Evolutionary conservation across 2,888 invertebrate species (phyloP), one percentile per base, ranked within the genome.

Genomic region (Caradrina kadenii): DNA sequence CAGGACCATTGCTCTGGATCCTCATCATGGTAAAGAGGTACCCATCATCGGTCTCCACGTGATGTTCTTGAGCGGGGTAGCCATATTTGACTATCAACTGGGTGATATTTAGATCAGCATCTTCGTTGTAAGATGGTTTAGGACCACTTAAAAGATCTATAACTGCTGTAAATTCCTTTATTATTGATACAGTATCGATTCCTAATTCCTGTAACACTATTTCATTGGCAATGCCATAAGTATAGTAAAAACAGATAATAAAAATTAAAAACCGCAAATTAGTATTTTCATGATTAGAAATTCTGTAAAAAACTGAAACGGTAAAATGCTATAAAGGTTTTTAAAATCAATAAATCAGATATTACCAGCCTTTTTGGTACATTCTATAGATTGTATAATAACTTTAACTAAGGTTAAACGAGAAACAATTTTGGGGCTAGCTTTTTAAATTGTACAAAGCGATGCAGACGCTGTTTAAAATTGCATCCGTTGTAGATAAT

Each of bases 1-100:
- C 97, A 4, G 81, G 69, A 5, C 87, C 81, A 1, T 56, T 80
- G 0, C 54, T 68, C 17, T 66, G 60, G 11, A 88, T 81, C 10
- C 86, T 64, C 19, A 68, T 31, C 49, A 88, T 13, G 0, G 55
- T 64, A 13, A 88, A 67, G 11, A 73, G 45, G 42, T 88, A 88
- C 13, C 85, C 87, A 50, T 88, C 88, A 10, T 73, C 54, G 0
- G 88, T 87, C 6, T 35, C 26, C 26, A 85, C 83, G 0, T 21
- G 4, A 59, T 86, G 71, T 69, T 81, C 66, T 63, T 84, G 66
- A 6, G 65, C 66, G 1, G 68, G 26, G 55, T 69, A 72, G 0
- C 74, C 79, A 26, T 77, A 74, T 58, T 67, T 76, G 7, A 7
- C 10, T 1, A 79, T 52, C 63, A 87, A 31, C 21, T 86, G 76